Evolutionary conservation across 2,113 vertebrate species (phyloP), one percentile per base, ranked within the genome.

Genomic region (Montifringilla adamsi): DNA sequence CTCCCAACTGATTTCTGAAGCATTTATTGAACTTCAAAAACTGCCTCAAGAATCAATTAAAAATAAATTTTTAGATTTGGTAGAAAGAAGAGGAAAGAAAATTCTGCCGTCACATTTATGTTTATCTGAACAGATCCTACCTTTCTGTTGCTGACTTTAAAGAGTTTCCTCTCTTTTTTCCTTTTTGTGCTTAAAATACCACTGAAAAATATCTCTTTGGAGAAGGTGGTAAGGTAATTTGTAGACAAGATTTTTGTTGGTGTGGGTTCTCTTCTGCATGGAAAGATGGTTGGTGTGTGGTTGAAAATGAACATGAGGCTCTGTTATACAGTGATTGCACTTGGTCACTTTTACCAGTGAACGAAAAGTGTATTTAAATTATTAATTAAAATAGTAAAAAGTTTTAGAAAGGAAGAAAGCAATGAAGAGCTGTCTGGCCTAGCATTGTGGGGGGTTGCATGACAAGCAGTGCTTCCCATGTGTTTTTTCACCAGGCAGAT

Each of bases 21-120:
- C 95, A 96, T 95, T 98, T 96, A 96, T 86, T 95, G 91, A 96
- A 96, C 96, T 97, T 98, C 88, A 96, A 91, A 97, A 97, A 95
- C 72, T 94, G 66, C 92, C 96, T 96, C 68, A 77, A 95, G 93
- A 97, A 96, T 97, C 94, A 96, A 93, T 96, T 97, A 95, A 95
- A 97, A 96, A 94, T 94, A 85, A n/a, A 92, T 83, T 96, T 47
- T 97, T 87, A 84, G 78, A 94, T 95, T 96, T 63, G 91, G 75
- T 78, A 84, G 95, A 55, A 76, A 91, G 52, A 78, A 91, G 46
- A 73, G 14, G n/a, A 81, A 97, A 55, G 39, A 84, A 88, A 52
- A 74, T 33, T 76, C 50, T 84, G 69, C 78, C 0, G 0, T 88
- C 49, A 80, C 9, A 2, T 95, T 95, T 84, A 43, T 76, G 60